Percentiles rank a stretch among this genome's conserved stretches.
Evolutionary conservation across 2,797 vertebrate species (phyloP).

Genomic region (Echiichthys vipera): DNA sequence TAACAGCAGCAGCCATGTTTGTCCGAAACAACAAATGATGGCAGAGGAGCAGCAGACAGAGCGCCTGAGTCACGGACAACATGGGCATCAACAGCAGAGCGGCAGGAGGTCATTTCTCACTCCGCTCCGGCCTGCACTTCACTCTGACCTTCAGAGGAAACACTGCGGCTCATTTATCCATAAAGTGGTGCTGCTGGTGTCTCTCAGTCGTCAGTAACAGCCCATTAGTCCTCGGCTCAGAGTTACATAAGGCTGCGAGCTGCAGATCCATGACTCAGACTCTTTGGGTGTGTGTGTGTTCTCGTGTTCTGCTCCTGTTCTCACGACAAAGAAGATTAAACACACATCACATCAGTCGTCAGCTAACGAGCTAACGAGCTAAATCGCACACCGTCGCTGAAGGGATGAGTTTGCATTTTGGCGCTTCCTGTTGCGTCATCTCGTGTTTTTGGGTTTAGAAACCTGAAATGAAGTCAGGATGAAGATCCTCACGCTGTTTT

Average conservation of each 20-base stretch:
- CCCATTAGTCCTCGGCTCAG: conserved; percentile 23
- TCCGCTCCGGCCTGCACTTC: not conserved
- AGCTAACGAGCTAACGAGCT: conserved; percentile 39
- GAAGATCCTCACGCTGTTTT: no score
- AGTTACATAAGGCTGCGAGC: conserved; percentile 31
- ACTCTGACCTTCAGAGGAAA: conserved; percentile 51
- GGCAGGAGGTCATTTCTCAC: not conserved
- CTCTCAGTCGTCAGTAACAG: conserved; percentile 34
- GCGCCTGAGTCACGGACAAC: not conserved
- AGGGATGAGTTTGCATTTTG: no score
- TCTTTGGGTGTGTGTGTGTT: not conserved
- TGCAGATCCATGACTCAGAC: conserved; percentile 45
- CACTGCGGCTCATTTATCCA: conserved; percentile 33
- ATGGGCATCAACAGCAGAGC: not conserved
- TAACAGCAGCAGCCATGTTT: not conserved
- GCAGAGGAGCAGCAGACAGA: not conserved
- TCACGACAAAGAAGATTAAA: conserved; percentile 46
- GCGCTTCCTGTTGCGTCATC: no score
- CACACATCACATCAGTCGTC: conserved; percentile 25
- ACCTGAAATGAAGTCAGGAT: no score
- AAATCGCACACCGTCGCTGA: conserved; percentile 1
- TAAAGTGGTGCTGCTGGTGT: conserved; percentile 26
- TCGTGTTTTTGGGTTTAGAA: no score
- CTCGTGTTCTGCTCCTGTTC: conserved; percentile 16
- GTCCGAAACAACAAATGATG: not conserved